Evolutionary conservation across 1,140 invertebrate genomes (phyloP).

Genomic region (Apis laboriosa): DNA sequence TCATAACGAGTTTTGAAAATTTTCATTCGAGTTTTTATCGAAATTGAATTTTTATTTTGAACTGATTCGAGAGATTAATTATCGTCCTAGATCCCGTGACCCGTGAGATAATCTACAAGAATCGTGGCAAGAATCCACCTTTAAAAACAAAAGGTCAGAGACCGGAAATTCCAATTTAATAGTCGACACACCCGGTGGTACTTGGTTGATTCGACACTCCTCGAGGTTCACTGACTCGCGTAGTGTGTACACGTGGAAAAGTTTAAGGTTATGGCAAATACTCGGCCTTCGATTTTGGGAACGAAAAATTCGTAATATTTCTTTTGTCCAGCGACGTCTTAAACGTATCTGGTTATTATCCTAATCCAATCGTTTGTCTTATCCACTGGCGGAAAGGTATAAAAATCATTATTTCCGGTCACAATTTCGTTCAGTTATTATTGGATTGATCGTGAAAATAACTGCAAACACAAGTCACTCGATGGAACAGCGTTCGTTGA

Average conservation of each 20-base stretch:
- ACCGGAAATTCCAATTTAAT: neutral
- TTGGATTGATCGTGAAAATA: neutral
- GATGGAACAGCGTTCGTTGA: neutral
- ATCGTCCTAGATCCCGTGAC: neutral
- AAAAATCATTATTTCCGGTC: neutral
- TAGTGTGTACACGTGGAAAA: slow-evolving; percentile 19
- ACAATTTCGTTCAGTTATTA: neutral
- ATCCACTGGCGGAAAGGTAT: neutral
- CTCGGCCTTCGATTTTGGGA: too few relatives aligned
- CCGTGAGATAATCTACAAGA: too few relatives aligned
- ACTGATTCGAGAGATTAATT: neutral
- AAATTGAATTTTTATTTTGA: too few relatives aligned
- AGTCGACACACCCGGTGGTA: neutral
- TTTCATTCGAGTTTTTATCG: neutral
- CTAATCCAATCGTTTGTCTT: slow-evolving; percentile 40
- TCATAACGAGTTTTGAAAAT: neutral
- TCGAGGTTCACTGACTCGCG: neutral
- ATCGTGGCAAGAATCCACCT: neutral
- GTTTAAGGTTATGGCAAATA: slow-evolving; percentile 44
- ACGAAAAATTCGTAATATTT: neutral
- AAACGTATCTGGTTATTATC: slow-evolving; percentile 3
- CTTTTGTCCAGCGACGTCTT: neutral
- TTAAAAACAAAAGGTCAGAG: neutral
- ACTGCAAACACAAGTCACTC: neutral
- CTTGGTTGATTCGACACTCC: slow-evolving; percentile 4